Base-by-base conservation (phyloP, 1,140 invertebrate genomes). In the Hycleus phaleratus region DNA sequence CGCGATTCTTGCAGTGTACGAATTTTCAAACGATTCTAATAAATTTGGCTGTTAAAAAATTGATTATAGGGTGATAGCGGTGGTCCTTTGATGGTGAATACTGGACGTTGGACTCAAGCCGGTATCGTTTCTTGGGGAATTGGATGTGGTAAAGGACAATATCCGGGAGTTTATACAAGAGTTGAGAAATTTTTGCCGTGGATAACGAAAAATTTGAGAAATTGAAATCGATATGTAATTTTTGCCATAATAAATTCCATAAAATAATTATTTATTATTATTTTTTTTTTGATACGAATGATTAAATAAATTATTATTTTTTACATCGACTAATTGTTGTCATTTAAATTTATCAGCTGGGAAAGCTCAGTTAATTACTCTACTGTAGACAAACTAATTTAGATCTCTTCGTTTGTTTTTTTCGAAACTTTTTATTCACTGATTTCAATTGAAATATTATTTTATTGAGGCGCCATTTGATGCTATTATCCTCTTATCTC, bases 111-210 rank as follows among this genome's bases (percentile, higher is more conserved):
- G 85, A 87, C 81, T 0, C 87, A 91, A 77, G 87, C 93, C 2
- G 94, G 93, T 38, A 85, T 97, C 9, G 91, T 95, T 0, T 93
- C 90, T 10, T 96, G 90, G 89, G 95, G 95, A 25, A 91, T 93
- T 65, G 91, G 92, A 26, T 96, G 93, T 71, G 93, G 92, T 5
- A 88, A 93, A 77, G 87, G 87, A 24, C 85, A 91, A 72, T 91
- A 90, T 75, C 93, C 93, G 1, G 93, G 93, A 8, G 91, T 94
- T 0, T 94, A 94, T 73, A 84, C 69, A 3, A 78, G 88, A 68
- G 85, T 92, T 11, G 83, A 86, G 12, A 81, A 82, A 56, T 90
- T 88, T 74, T 71, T 88, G 62, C 80, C 82, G 8, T 93, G 90
- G 90, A 90, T 92, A 64, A 76, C 78, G 49, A 85, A 85, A 68